Evolutionary conservation across 2,797 vertebrate genomes (phyloP).

Genomic region (Cichlasoma orientale): DNA sequence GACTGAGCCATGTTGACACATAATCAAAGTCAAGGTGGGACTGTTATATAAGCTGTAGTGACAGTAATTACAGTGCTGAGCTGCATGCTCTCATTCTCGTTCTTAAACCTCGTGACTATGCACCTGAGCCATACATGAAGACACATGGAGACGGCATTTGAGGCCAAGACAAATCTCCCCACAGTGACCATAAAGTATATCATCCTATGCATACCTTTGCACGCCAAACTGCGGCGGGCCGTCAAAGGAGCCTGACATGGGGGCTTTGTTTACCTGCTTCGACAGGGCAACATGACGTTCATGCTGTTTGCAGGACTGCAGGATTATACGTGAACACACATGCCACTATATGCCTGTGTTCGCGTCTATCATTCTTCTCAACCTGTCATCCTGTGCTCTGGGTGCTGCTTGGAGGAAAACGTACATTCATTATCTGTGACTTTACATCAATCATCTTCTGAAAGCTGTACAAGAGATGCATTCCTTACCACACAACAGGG

Average conservation of each 20-base stretch:
- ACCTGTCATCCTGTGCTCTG: slow-evolving; percentile 1
- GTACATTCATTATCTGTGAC: not conserved
- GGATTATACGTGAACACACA: not conserved
- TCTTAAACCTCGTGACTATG: not conserved
- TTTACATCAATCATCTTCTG: not conserved
- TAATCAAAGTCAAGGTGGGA: not conserved
- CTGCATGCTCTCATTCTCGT: not conserved
- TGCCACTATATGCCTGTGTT: not conserved
- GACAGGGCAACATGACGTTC: not conserved
- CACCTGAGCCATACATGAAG: not conserved
- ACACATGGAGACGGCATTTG: not conserved
- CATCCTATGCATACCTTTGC: slow-evolving; percentile 12
- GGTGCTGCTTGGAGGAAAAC: slow-evolving; percentile 11
- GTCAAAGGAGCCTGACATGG: not conserved
- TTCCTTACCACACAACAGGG: not conserved
- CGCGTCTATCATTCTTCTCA: not conserved
- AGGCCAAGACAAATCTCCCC: not conserved
- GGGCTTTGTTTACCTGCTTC: not conserved
- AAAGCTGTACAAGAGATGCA: slow-evolving; percentile 15
- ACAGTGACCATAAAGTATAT: not conserved
- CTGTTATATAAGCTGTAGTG: slow-evolving; percentile 17
- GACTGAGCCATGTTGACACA: not conserved
- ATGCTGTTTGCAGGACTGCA: not conserved
- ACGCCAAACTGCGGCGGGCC: not conserved
- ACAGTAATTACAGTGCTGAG: not conserved